Evolutionary conservation across 1,140 invertebrate species (phyloP).

Genomic region (Megalonaias nervosa): DNA sequence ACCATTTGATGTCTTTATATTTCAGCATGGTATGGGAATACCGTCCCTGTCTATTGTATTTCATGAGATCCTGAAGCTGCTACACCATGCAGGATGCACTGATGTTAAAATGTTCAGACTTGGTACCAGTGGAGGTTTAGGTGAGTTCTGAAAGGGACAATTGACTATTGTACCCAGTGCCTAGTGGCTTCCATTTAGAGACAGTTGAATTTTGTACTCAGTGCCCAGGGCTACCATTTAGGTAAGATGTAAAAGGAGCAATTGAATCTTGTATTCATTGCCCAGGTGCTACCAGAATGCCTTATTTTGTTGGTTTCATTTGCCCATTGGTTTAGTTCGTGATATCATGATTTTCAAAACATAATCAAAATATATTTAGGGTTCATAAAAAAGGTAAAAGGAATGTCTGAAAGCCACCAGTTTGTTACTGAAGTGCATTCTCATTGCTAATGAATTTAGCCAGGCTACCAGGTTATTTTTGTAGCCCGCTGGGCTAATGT

Average conservation of each 20-base stretch:
- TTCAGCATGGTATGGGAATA: conserved; percentile 95
- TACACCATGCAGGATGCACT: conserved; percentile 88
- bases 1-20: conserved; percentile 10
- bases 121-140: conserved; percentile 93
- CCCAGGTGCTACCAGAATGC: background rate
- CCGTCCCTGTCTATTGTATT: conserved; percentile 94
- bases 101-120: conserved; percentile 93
- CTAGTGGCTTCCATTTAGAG: background rate
- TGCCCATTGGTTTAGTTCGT: background rate
- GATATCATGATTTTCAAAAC: no score
- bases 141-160: conserved; percentile 66
- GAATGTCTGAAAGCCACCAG: no score
- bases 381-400: no score
- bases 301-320: background rate
- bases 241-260: background rate
- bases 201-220: background rate
- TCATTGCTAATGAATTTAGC: no score
- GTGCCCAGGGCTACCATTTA: background rate
- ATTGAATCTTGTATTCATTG: background rate
- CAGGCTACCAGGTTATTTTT: no score
- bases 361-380: no score
- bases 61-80: conserved; percentile 95
- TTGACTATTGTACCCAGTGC: background rate
- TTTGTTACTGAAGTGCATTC: no score
- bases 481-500: no score